Evolutionary conservation across 2,888 invertebrate species (phyloP).

Genomic region (Acanthosepion lycidas): DNA sequence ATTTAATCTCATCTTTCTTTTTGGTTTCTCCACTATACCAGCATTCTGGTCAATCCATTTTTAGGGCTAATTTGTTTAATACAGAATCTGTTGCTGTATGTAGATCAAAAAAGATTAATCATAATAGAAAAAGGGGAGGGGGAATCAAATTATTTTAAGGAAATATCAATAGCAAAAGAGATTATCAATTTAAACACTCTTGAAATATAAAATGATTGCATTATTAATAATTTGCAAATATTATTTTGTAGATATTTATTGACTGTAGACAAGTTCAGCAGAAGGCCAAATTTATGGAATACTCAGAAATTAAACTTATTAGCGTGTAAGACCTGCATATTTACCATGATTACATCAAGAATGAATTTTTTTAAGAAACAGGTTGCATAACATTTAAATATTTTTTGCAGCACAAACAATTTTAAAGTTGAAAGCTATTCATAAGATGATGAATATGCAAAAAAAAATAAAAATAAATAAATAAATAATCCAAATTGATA

Average conservation of each 20-base stretch:
- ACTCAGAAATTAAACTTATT: not conserved
- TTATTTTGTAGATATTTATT: not conserved
- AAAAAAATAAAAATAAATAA: not conserved
- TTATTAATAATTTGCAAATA: not conserved
- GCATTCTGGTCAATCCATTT: too few species aligned
- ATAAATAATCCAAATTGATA: not conserved
- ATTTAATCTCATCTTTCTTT: too few species aligned
- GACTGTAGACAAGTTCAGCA: not conserved
- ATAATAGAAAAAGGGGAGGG: not conserved
- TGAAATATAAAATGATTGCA: not conserved
- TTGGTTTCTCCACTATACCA: too few species aligned
- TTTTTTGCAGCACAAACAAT: not conserved
- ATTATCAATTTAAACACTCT: not conserved
- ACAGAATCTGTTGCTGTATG: too few species aligned
- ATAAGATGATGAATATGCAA: not conserved
- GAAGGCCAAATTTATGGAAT: not conserved
- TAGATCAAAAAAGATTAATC: too few species aligned
- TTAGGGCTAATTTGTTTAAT: too few species aligned
- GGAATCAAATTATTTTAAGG: not conserved
- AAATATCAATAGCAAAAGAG: not conserved
- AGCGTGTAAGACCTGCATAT: not conserved
- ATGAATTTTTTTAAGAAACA: not conserved
- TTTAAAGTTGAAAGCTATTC: not conserved
- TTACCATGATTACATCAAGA: not conserved
- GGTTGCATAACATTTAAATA: not conserved